Base-by-base conservation (phyloP, 2,888 invertebrate genomes). In the Leptogaster cylindrica region DNA sequence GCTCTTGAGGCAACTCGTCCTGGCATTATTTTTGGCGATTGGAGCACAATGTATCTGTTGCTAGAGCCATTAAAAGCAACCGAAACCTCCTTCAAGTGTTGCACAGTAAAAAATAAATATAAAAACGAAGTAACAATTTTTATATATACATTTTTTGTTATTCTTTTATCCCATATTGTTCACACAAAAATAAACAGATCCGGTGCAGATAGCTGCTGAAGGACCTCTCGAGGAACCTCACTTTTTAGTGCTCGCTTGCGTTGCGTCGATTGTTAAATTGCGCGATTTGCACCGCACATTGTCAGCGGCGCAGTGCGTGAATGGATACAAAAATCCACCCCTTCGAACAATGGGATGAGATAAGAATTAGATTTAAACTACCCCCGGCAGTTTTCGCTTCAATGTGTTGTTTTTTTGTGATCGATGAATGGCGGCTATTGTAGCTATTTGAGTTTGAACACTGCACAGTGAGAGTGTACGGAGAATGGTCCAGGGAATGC, bases 281-380 rank as follows among this genome's bases (percentile, higher is more conserved):
- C 65, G 50, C 48, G 64, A 64, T 51, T 50, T 65, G 50, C 50
- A 51, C 39, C 65, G 31, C 50, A 65, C 51, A 50, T 39, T 65
- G 50, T 27, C 3, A 23, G 39, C 50, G 14, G 55, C 16, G 4
- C 25, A n/a, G 41, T 28, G 28, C 44, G 10, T 20, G 16, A 12
- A 36, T 27, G 27, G 27, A 7, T 14, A 12, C 36, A 3, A 23
- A n/a, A 39, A 65, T 50, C 16, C 5, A 23, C 39, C 65, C 51
- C 50, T 39, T 65, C 39, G 27, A 39, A 65, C 65, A 65, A 65
- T 25, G 39, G 50, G 39, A 65, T 65, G 65, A 50, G 39, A 50
- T 65, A 33, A 36, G 65, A 65, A 65, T 65, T 51, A 65, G 65
- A 50, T 65, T 65, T 65, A 65, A 65, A 65, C 65, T 65, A 65